Conservation (phyloP, 2,797 vertebrate species). For the Sparus aurata region DNA sequence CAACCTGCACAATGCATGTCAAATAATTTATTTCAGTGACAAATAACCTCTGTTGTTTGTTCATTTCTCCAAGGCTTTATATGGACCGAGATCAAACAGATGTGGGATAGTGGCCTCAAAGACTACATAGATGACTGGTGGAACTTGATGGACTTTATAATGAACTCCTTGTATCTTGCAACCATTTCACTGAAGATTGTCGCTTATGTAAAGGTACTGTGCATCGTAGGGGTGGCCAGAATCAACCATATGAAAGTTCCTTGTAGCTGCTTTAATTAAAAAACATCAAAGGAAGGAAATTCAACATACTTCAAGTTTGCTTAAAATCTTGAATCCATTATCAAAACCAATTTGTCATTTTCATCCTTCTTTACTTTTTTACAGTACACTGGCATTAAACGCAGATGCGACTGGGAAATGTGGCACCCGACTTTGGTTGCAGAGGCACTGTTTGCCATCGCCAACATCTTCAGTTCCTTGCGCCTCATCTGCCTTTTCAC, state of each 20-base stretch:
- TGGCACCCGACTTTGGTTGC: conserved; percentile 97
- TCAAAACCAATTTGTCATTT: background rate
- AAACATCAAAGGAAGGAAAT: background rate
- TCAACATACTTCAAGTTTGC: too few species aligned
- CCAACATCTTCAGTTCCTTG: conserved; percentile 98
- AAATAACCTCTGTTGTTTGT: conserved; percentile 15
- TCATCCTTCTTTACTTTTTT: conserved; percentile 46
- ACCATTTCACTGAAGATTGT: conserved; percentile 98
- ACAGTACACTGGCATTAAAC: conserved; percentile 88
- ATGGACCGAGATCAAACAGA: conserved; percentile 99
- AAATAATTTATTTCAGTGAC: background rate
- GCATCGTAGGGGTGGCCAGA: conserved; percentile 35
- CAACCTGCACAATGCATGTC: background rate
- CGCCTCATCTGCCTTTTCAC: conserved; percentile 98
- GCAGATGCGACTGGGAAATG: conserved; percentile 91
- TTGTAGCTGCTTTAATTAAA: background rate
- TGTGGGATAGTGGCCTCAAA: conserved; percentile 97
- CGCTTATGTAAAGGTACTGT: conserved; percentile 91
- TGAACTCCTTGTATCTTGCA: conserved; percentile 97
- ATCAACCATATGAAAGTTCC: too few species aligned
- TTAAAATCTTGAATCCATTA: too few species aligned
- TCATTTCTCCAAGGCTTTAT: conserved; percentile 90
- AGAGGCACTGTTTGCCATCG: conserved; percentile 96
- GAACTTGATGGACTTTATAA: conserved; percentile 99
- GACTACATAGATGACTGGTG: conserved; percentile 99